These are phyloP conservation scores for Oscheius sp. DNA, from an alignment of 2,888 invertebrate genomes.

Conservation along the genomic window DNA sequence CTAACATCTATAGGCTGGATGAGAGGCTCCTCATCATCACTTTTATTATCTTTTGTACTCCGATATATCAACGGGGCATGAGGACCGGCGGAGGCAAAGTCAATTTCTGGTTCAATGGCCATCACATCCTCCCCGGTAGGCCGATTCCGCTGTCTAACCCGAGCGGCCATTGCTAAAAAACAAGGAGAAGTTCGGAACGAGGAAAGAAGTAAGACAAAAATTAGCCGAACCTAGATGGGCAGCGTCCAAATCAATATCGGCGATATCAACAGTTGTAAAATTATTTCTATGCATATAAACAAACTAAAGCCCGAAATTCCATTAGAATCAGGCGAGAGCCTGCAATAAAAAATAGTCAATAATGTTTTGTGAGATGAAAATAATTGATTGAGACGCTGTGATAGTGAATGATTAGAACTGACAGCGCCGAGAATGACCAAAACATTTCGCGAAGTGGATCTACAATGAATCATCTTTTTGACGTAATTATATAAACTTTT, in stretches of 20 bases:
- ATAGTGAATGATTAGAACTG: too few species aligned
- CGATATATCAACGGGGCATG: constrained; percentile 53
- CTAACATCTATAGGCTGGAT: constrained; percentile 42
- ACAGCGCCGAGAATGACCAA: too few species aligned
- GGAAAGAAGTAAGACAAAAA: constrained; percentile 5
- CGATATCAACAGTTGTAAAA: constrained; percentile 31
- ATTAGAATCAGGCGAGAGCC: too few species aligned
- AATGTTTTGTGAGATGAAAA: too few species aligned
- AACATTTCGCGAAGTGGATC: too few species aligned
- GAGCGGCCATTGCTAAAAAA: constrained; percentile 54
- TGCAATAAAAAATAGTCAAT: too few species aligned
- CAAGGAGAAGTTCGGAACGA: not conserved
- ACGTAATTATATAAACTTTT: too few species aligned
- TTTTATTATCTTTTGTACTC: constrained; percentile 25
- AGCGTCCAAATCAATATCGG: constrained; percentile 34
- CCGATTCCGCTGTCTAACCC: constrained; percentile 51
- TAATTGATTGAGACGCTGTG: too few species aligned
- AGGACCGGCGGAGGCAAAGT: constrained; percentile 56
- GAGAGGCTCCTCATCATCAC: constrained; percentile 45
- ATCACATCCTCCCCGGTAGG: constrained; percentile 69
- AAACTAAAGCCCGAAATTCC: not conserved
- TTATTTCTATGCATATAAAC: constrained; percentile 7
- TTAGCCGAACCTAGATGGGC: constrained; percentile 30
- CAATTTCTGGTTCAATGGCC: constrained; percentile 68
- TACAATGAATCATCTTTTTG: too few species aligned